Evolutionary conservation across 2,888 invertebrate species (phyloP), one percentile per base, ranked within the genome.

Genomic region (Pseudeuparius sepicola): DNA sequence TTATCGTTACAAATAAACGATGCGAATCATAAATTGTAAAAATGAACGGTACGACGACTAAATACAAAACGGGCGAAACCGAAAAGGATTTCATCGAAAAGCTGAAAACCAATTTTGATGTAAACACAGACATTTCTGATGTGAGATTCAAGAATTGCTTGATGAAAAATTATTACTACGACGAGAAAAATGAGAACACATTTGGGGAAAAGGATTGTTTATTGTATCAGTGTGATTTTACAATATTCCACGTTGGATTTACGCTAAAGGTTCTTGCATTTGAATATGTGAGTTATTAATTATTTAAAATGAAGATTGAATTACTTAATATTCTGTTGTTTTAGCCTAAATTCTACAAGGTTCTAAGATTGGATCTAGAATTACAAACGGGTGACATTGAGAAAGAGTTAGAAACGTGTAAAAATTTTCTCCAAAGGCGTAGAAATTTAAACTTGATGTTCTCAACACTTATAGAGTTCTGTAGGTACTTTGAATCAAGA

Each of bases 371-470:
- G 11, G 36, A 36, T 14, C 18, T 31, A 18, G 25, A 36, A 18
- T 15, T 23, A 6, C 14, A 18, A 31, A 25, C 5, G 6, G 5
- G 2, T 4, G 14, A 24, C 11, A 10, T 24, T 4, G 25, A 24
- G 17, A 32, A 37, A 24, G 37, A 37, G 28, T 9, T 37, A 9
- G 37, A 37, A 18, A 27, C 20, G 7, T 37, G 37, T 20, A 33
- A 20, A 16, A 37, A 37, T 18, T 18, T 27, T 2, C 16, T 37
- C 4, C 17, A 32, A 14, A 17, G 37, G 6, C 14, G 37, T 20
- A 32, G 37, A 29, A 37, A 33, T 17, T 13, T 33, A 12, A 23
- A 27, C 12, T 14, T 33, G 13, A 24, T 37, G 37, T 32, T 37
- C 14, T 24, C 6, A 24, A 24, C 29, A 4, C 11, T 37, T 2